These are phyloP conservation scores for Drosophila rellima DNA, from an alignment of 2,888 invertebrate species.

Conservation along the genomic window DNA sequence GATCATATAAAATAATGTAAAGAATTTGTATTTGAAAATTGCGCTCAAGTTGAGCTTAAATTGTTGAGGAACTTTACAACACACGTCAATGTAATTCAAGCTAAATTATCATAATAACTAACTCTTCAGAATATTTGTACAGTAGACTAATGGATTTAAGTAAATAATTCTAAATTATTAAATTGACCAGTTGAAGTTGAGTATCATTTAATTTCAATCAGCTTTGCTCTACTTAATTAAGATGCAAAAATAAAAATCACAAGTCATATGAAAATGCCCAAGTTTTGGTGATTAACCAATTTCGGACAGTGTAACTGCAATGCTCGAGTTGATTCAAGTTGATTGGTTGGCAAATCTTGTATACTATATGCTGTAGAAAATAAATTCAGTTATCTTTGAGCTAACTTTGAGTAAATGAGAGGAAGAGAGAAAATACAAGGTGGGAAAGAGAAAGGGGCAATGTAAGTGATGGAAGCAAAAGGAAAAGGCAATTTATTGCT, in stretches of 20 bases:
- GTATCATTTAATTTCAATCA: too few relatives aligned
- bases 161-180: too few relatives aligned
- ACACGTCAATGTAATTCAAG: too few relatives aligned
- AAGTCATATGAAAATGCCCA: neutral
- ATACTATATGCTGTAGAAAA: slow-evolving; percentile 15
- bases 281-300: neutral
- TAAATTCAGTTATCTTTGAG: slow-evolving; percentile 7
- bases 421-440: neutral
- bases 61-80: too few relatives aligned
- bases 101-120: too few relatives aligned
- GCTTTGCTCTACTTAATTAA: too few relatives aligned
- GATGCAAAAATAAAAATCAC: neutral
- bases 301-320: neutral
- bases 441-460: neutral
- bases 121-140: too few relatives aligned
- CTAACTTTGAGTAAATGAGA: neutral
- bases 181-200: too few relatives aligned
- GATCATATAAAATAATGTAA: too few relatives aligned
- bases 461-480: slow-evolving; percentile 1
- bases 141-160: too few relatives aligned
- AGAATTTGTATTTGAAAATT: too few relatives aligned
- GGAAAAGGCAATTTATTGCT: slow-evolving; percentile 48
- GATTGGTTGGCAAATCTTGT: slow-evolving; percentile 10
- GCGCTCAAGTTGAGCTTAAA: too few relatives aligned
- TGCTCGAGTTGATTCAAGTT: neutral